These are phyloP conservation scores for Oncorhynchus kisutch DNA, from an alignment of 2,113 vertebrate species.

Conservation along the genomic window DNA sequence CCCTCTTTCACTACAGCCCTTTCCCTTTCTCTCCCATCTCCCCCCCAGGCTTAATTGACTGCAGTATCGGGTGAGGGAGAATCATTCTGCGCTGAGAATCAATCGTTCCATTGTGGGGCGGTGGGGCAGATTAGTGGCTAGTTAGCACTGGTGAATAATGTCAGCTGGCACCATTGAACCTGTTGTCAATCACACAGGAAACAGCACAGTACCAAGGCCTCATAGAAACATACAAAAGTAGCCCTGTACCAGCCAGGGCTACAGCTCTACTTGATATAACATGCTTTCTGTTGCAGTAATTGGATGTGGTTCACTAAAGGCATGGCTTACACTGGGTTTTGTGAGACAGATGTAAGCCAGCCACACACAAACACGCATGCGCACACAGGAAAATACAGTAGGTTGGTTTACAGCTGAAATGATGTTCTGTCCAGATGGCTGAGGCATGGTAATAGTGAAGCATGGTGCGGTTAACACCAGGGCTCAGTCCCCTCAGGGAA, in stretches of 20 bases:
- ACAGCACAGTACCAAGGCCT: not conserved
- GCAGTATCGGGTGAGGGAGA: constrained; percentile 46
- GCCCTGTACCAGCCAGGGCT: not conserved
- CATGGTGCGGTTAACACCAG: not conserved
- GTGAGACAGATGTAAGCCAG: too few relatives aligned
- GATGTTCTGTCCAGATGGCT: not conserved
- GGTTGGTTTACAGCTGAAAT: not conserved
- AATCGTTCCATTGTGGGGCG: constrained; percentile 68
- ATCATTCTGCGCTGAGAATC: constrained; percentile 53
- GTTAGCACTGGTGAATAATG: constrained; percentile 64
- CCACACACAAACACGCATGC: too few relatives aligned
- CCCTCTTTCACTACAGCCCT: constrained; percentile 15
- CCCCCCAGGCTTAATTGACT: constrained; percentile 60
- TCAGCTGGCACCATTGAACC: constrained; percentile 62
- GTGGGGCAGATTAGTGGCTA: constrained; percentile 69
- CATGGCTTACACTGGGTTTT: too few relatives aligned
- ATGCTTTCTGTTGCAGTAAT: too few relatives aligned
- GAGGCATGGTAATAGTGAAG: not conserved
- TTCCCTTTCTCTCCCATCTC: constrained; percentile 24
- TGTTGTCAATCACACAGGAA: constrained; percentile 25
- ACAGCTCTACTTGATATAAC: too few relatives aligned
- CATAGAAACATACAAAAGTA: not conserved
- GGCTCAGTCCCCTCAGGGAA: not conserved
- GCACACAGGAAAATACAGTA: too few relatives aligned
- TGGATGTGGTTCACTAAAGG: too few relatives aligned